Percentiles rank a stretch among this genome's conserved stretches.
These are phyloP conservation scores for Lichenostomus cassidix DNA, from an alignment of 2,113 vertebrate genomes.

Conservation along the genomic window DNA sequence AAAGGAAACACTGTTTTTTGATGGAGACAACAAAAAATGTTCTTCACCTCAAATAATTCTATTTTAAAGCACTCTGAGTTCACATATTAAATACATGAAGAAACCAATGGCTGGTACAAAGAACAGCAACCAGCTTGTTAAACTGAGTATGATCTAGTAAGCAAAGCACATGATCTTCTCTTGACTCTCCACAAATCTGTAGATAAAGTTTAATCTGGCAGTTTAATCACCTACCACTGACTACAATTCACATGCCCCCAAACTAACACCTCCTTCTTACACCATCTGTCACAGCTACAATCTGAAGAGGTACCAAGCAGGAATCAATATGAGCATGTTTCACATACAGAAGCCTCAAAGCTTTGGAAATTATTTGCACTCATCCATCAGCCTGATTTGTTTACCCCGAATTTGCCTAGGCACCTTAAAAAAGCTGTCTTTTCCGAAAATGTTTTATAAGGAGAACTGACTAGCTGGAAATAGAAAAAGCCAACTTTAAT, in stretches of 20 bases:
- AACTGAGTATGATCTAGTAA: neutral
- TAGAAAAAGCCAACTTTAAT: neutral
- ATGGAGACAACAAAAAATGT: neutral
- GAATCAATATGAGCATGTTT: neutral
- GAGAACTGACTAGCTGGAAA: neutral
- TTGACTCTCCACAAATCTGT: neutral
- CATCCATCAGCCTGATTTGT: neutral
- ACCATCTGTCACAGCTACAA: neutral
- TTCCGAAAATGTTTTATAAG: neutral
- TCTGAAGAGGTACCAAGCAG: neutral
- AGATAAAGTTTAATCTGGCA: neutral
- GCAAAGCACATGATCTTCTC: neutral
- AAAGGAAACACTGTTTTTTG: neutral
- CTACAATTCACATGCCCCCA: neutral
- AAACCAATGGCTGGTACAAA: neutral
- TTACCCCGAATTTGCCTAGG: neutral
- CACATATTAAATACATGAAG: neutral
- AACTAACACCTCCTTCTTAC: neutral
- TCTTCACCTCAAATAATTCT: neutral
- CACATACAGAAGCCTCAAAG: neutral
- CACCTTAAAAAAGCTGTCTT: neutral
- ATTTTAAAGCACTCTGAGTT: neutral
- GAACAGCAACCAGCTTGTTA: neutral
- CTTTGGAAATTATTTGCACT: neutral
- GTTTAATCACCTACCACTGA: neutral